Base-by-base conservation (phyloP, 1,140 invertebrate genomes). In the Lepidurus packardi region DNA sequence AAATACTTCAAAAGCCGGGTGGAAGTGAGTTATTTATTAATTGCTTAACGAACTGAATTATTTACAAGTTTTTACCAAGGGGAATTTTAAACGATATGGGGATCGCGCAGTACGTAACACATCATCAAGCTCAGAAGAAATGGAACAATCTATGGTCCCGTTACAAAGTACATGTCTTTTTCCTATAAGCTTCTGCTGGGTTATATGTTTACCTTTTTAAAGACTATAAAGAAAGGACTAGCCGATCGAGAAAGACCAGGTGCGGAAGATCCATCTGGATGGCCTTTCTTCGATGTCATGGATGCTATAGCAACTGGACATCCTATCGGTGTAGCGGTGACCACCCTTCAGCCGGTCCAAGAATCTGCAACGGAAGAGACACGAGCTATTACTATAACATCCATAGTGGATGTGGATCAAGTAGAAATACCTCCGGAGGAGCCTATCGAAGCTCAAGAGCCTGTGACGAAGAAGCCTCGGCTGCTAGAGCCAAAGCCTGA, bases 111-210 rank as follows among this genome's bases (percentile, higher is more conserved):
- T 74, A 77, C 47, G 73, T 79, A 34, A 77, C 79, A 13, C 75
- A 73, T 11, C 73, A 78, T 73, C 79, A 79, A 44, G 79, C 76
- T 9, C 75, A 79, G 43, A 79, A 79, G 76, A 79, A 79, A 16
- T 79, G 79, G 79, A 77, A 79, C 34, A 79, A 79, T 74, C 24
- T 79, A 0, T 78, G 78, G 78, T 78, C 78, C 9, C 74, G 75
- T 44, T 78, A 78, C 47, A 78, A 78, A 44, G 73, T 78, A 74
- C 44, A 65, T 16, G 6, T 65, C 5, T 16, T 13, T n/a, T 65
- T 65, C n/a, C 9, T 65, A 16, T 21, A 34, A 34, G 34, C 34
- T n/a, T 16, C 13, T 65, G 3, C 7, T 21, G 1, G 7, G 3
- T 21, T 65, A n/a, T 65, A 65, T 7, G 21, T 65, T 65, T 8